Conservation (phyloP, 2,113 vertebrate genomes). For the Macquaria ambigua region DNA sequence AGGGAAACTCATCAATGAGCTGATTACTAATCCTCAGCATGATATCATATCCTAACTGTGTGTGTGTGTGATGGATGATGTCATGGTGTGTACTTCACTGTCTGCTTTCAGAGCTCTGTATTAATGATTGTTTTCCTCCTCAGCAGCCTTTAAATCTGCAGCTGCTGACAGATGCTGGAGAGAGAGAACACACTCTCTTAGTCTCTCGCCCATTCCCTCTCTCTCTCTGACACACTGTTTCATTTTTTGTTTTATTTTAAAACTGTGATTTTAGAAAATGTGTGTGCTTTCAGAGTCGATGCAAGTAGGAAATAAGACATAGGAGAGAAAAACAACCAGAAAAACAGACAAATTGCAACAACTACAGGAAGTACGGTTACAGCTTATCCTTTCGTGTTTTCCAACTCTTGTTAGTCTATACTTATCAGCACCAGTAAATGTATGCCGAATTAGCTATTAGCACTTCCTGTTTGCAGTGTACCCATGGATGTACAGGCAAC, state of each 20-base stretch:
- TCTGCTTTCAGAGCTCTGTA: neutral
- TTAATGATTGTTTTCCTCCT: neutral
- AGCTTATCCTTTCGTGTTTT: no score
- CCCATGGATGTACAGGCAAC: rapidly evolving
- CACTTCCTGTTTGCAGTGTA: no score
- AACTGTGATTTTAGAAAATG: neutral
- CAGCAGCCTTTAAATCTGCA: constrained; percentile 32
- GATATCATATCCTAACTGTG: constrained; percentile 14
- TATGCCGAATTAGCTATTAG: neutral
- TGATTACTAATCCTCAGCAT: constrained; percentile 28
- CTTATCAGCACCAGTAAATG: no score
- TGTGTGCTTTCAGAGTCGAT: neutral
- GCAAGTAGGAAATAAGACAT: no score
- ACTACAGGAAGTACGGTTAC: no score
- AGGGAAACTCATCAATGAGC: constrained; percentile 19
- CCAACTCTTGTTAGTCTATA: no score
- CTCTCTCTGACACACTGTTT: neutral
- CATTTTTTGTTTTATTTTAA: neutral
- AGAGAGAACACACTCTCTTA: neutral
- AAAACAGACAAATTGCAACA: no score
- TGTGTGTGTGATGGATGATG: constrained; percentile 22
- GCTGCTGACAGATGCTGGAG: neutral
- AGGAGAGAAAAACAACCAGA: no score
- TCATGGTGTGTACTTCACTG: constrained; percentile 5
- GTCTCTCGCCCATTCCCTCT: neutral